These are phyloP conservation scores for Acheta domesticus DNA, from an alignment of 2,888 invertebrate genomes.

Conservation along the genomic window DNA sequence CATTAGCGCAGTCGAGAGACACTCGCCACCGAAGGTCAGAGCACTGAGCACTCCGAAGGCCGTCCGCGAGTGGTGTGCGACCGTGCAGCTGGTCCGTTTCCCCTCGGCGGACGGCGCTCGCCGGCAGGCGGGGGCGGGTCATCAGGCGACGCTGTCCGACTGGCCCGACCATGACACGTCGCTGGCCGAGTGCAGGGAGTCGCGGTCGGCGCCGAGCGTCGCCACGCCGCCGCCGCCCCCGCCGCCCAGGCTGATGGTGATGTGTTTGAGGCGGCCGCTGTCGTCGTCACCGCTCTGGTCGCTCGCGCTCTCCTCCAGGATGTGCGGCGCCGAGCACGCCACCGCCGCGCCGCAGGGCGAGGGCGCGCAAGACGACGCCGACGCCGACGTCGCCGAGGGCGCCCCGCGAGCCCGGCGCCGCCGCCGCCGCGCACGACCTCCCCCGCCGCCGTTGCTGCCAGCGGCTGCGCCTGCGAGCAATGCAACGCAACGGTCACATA, in stretches of 20 bases:
- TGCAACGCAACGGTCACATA: too few species aligned
- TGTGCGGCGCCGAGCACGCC: slow-evolving; percentile 33
- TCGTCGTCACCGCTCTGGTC: slow-evolving; percentile 44
- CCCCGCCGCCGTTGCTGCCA: too few species aligned
- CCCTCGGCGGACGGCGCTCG: not conserved
- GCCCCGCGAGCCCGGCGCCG: too few species aligned
- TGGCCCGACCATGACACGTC: not conserved
- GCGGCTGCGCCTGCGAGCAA: too few species aligned
- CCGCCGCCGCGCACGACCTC: not conserved
- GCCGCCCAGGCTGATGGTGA: slow-evolving; percentile 45
- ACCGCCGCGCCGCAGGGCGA: slow-evolving; percentile 20
- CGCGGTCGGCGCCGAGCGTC: not conserved
- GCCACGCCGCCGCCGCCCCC: slow-evolving; percentile 26
- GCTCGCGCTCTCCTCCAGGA: slow-evolving; percentile 38
- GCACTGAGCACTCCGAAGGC: too few species aligned
- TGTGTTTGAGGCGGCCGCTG: slow-evolving; percentile 48
- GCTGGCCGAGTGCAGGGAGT: not conserved
- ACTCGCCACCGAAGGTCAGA: too few species aligned
- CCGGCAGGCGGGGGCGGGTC: not conserved
- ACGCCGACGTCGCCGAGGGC: not conserved
- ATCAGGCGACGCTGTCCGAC: not conserved
- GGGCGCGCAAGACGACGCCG: not conserved
- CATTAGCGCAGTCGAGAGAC: too few species aligned
- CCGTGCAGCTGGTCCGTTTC: too few species aligned
- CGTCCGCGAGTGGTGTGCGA: too few species aligned